phyloP scores from a whole-genome alignment of 2,888 invertebrate species.

The Portevinia maculata region DNA sequence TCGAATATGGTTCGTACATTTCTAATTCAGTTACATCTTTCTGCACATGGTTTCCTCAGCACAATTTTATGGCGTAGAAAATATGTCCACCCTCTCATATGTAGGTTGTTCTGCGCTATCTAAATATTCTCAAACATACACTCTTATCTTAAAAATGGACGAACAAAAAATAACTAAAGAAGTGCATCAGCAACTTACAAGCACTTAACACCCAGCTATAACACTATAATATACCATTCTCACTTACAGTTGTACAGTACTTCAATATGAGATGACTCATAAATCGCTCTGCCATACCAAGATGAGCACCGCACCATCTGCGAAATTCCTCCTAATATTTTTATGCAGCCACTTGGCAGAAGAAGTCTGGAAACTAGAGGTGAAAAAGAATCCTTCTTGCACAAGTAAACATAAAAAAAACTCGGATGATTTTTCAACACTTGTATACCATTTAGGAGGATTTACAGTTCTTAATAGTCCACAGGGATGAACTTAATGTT shows the following conservation, averaged over 20 bases:
- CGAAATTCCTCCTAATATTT: constrained; percentile 58
- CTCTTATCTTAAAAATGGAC: background rate
- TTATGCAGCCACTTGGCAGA: constrained; percentile 64
- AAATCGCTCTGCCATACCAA: constrained; percentile 60
- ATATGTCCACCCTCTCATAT: background rate
- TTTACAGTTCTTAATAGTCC: constrained; percentile 66
- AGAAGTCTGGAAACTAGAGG: constrained; percentile 43
- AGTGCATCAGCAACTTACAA: constrained; percentile 57
- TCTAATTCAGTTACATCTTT: background rate
- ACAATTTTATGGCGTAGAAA: background rate
- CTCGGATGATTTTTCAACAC: constrained; percentile 48
- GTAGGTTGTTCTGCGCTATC: background rate
- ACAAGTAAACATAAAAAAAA: constrained; percentile 20
- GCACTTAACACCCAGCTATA: constrained; percentile 65
- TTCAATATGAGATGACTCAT: constrained; percentile 71
- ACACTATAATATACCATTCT: constrained; percentile 46
- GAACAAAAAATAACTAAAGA: constrained; percentile 8
- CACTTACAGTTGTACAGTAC: constrained; percentile 39
- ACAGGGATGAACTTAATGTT: constrained; percentile 68
- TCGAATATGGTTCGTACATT: background rate
- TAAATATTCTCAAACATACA: constrained; percentile 26
- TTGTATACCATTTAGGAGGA: constrained; percentile 66
- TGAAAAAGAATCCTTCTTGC: constrained; percentile 5
- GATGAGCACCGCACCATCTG: constrained; percentile 59
- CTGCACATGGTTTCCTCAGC: background rate